Percentiles rank a stretch among this genome's conserved stretches.
These are phyloP conservation scores for Chelidonichthys spinosus DNA, from an alignment of 2,797 vertebrate genomes.

Conservation along the genomic window DNA sequence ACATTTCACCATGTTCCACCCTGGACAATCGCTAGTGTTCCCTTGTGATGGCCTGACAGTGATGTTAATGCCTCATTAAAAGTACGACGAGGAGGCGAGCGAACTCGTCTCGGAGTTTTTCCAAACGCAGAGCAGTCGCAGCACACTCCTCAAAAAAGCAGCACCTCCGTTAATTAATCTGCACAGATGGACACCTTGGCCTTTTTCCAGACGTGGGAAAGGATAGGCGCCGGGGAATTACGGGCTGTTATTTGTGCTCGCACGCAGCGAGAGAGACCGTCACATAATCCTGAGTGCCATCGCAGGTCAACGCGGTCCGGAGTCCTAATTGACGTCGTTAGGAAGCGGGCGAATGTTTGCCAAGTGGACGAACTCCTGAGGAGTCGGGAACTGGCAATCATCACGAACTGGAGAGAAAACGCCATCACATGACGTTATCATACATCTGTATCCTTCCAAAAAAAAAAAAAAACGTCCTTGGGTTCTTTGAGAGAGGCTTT, in stretches of 20 bases:
- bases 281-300: conserved; percentile 22
- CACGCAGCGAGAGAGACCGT: conserved; percentile 18
- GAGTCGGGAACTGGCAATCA: conserved; percentile 43
- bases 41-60: conserved; percentile 62
- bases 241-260: conserved; percentile 24
- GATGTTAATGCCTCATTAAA: conserved; percentile 78
- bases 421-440: conserved; percentile 4
- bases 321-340: conserved; percentile 44
- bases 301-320: conserved; percentile 29
- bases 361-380: conserved; percentile 44
- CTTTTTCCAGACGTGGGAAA: conserved; percentile 40
- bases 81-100: conserved; percentile 42
- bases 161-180: conserved; percentile 64
- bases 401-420: conserved; percentile 43
- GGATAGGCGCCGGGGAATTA: conserved; percentile 28
- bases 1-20: conserved; percentile 55
- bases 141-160: conserved; percentile 57
- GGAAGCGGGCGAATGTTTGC: conserved; percentile 46
- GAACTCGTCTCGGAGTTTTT: conserved; percentile 51
- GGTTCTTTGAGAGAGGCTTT: too few relatives aligned
- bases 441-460: background rate
- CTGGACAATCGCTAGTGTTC: conserved; percentile 56
- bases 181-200: conserved; percentile 67
- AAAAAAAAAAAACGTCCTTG: too few relatives aligned
- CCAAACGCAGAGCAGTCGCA: conserved; percentile 40